These are phyloP conservation scores for Calephelis perditalis DNA, from an alignment of 2,888 invertebrate genomes.

Conservation along the genomic window DNA sequence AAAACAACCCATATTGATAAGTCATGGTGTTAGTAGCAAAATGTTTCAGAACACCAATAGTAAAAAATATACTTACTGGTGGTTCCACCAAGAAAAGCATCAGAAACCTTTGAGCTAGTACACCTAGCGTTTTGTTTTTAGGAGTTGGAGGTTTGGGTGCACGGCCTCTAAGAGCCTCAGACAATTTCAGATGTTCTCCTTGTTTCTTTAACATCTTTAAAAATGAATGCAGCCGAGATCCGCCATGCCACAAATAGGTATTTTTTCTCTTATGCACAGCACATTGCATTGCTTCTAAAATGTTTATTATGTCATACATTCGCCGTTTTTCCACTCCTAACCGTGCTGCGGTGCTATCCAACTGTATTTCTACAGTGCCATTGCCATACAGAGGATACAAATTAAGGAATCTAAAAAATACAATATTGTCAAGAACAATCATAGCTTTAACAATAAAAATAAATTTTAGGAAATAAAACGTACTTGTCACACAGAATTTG, in stretches of 20 bases:
- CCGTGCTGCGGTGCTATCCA: constrained; percentile 80
- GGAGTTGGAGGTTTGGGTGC: constrained; percentile 69
- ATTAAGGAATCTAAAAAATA: constrained; percentile 66
- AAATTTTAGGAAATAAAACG: constrained; percentile 24
- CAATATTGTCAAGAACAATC: not conserved
- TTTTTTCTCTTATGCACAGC: constrained; percentile 82
- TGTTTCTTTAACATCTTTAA: constrained; percentile 79
- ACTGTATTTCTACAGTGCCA: constrained; percentile 75
- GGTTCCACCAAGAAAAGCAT: constrained; percentile 83
- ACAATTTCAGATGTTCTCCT: constrained; percentile 72
- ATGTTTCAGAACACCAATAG: not conserved
- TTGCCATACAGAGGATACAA: constrained; percentile 74
- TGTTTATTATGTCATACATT: constrained; percentile 86
- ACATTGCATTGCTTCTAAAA: constrained; percentile 84
- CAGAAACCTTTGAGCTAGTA: constrained; percentile 83
- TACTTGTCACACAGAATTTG: constrained; percentile 80
- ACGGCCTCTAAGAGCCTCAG: constrained; percentile 70
- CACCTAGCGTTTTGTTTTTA: constrained; percentile 82
- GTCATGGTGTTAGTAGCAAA: no score
- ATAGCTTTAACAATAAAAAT: not conserved
- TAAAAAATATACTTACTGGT: constrained; percentile 64
- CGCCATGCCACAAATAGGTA: constrained; percentile 84
- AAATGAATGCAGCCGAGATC: constrained; percentile 77
- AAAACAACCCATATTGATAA: no score
- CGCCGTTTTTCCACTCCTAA: constrained; percentile 82